phyloP scores from a whole-genome alignment of 2,113 vertebrate species.

The Corythaixoides concolor region DNA sequence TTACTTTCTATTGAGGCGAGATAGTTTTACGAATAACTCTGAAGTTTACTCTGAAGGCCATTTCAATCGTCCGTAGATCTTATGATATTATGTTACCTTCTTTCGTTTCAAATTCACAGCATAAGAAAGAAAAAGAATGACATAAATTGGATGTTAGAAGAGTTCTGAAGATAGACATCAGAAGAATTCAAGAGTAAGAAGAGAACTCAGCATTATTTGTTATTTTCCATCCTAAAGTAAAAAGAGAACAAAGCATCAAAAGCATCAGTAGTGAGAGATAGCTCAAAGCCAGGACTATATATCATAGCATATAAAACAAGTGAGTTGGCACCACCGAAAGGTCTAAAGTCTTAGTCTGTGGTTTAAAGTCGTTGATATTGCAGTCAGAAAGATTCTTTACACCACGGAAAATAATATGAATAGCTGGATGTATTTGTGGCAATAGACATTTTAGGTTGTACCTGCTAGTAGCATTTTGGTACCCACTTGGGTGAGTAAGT shows the following conservation, averaged over 20 bases:
- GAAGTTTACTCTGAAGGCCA: conserved; percentile 32
- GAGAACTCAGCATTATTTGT: conserved; percentile 46
- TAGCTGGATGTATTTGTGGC: not conserved
- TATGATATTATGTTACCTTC: conserved; percentile 32
- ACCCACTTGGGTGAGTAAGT: not conserved
- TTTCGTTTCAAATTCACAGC: conserved; percentile 27
- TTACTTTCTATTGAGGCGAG: conserved; percentile 1
- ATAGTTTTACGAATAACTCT: conserved; percentile 24
- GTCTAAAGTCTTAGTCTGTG: conserved; percentile 32
- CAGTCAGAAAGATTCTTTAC: conserved; percentile 4
- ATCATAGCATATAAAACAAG: conserved; percentile 16
- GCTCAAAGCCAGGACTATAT: conserved; percentile 18
- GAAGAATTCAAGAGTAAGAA: conserved; percentile 36
- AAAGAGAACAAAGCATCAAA: conserved; percentile 60
- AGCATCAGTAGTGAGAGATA: not conserved
- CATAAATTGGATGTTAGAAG: conserved; percentile 49
- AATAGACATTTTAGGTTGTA: not conserved
- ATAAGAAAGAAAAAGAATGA: conserved; percentile 44
- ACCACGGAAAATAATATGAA: not conserved
- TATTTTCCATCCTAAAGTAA: conserved; percentile 33
- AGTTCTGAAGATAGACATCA: conserved; percentile 55
- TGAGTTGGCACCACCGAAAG: not conserved
- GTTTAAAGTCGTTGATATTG: conserved; percentile 13
- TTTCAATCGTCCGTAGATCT: conserved; percentile 27
- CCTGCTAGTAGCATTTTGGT: not conserved